Conservation (phyloP, 2,113 vertebrate species). For the Marcusenius ussheri region DNA sequence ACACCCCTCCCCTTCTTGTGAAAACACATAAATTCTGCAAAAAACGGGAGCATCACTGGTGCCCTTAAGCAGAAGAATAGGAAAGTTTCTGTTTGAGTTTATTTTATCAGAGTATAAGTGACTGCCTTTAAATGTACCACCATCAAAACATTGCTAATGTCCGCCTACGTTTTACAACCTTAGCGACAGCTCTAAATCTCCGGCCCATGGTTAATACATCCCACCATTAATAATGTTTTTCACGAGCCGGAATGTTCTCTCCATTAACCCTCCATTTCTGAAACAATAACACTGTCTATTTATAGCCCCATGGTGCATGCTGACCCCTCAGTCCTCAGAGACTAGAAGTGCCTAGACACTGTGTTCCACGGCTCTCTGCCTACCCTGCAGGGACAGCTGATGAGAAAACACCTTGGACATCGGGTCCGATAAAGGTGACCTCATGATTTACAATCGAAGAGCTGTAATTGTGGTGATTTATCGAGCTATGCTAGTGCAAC, state of each 20-base stretch:
- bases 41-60: not conserved
- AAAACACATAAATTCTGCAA: not conserved
- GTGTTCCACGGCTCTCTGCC: conserved; percentile 26
- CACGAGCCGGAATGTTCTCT: not conserved
- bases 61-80: not conserved
- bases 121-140: not conserved
- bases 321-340: not conserved
- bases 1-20: not conserved
- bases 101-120: not conserved
- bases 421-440: conserved; percentile 50
- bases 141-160: not conserved
- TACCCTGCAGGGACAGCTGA: conserved; percentile 41
- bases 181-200: not conserved
- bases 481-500: conserved; percentile 33
- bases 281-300: not conserved
- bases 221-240: not conserved
- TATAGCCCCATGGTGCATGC: not conserved
- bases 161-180: not conserved
- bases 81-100: no score
- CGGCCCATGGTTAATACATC: not conserved
- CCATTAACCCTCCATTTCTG: not conserved
- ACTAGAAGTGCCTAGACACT: not conserved
- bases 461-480: conserved; percentile 59
- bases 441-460: conserved; percentile 43
- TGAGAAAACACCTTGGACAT: conserved; percentile 54